Conservation (phyloP, 2,797 vertebrate species). For the Pygocentrus nattereri region DNA sequence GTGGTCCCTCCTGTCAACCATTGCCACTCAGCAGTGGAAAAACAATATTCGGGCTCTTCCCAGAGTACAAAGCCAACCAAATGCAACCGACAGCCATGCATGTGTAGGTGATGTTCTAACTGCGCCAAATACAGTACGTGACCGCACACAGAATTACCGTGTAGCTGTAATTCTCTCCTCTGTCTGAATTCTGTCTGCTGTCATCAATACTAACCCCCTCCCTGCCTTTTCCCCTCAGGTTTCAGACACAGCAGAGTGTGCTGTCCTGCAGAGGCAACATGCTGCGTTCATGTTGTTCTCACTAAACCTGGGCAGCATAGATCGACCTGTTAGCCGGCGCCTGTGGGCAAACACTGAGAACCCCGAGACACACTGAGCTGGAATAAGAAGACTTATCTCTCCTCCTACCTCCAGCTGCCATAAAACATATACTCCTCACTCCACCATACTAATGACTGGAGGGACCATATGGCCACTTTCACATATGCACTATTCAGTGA, state of each 20-base stretch:
- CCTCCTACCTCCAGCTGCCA: neutral
- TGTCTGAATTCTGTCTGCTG: constrained; percentile 19
- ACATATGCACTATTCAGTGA: neutral
- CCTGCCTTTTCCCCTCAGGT: neutral
- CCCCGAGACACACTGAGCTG: constrained; percentile 1
- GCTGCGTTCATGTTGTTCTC: constrained; percentile 19
- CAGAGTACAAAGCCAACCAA: neutral
- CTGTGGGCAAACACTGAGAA: constrained; percentile 14
- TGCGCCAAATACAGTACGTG: neutral
- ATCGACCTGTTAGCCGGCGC: constrained; percentile 19
- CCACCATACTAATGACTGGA: neutral
- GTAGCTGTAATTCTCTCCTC: neutral
- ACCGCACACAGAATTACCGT: neutral
- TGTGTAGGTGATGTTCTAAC: neutral
- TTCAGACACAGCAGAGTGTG: constrained; percentile 2
- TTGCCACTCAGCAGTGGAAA: neutral
- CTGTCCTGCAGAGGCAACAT: constrained; percentile 6
- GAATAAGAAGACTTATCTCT: constrained; percentile 6
- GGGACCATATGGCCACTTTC: neutral
- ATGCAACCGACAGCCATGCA: neutral
- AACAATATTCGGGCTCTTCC: constrained; percentile 4
- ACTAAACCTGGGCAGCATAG: constrained; percentile 17
- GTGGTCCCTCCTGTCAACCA: constrained; percentile 16
- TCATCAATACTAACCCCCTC: constrained; percentile 5
- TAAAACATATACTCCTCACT: neutral